A percentile compares a stretch with the other conserved stretches of the same genome.
Evolutionary conservation across 23 tunicate species (phyloP).

Genomic region (Corella eumyota): DNA sequence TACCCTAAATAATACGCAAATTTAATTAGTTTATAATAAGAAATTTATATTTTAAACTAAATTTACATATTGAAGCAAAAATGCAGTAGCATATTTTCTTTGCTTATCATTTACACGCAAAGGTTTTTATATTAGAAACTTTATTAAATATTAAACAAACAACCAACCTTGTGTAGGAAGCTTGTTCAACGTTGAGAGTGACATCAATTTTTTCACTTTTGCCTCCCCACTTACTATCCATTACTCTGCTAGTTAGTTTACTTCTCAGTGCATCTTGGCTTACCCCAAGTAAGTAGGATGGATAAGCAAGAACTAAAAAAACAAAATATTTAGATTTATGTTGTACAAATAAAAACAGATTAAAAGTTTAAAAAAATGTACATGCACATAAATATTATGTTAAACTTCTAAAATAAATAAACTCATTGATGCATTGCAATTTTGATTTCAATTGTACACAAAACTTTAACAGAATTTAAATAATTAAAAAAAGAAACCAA

Average conservation of each 20-base stretch:
- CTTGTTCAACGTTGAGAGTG: slow-evolving; percentile 87
- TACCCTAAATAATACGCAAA: too few species aligned
- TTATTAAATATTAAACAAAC: not conserved
- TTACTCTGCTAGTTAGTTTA: slow-evolving; percentile 75
- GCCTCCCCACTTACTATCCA: slow-evolving; percentile 98
- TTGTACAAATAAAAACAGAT: not conserved
- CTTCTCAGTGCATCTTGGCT: slow-evolving; percentile 43
- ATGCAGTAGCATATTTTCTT: too few species aligned
- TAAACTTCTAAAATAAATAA: not conserved
- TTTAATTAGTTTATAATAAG: too few species aligned
- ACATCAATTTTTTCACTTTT: slow-evolving; percentile 79
- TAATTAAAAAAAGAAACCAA: too few species aligned
- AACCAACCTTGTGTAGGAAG: slow-evolving; percentile 53
- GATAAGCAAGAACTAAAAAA: slow-evolving; percentile 69
- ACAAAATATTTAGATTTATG: not conserved
- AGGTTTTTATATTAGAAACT: not conserved
- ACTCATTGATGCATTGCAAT: too few species aligned
- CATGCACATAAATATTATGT: not conserved
- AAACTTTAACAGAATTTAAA: too few species aligned
- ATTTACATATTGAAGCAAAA: too few species aligned
- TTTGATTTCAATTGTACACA: too few species aligned
- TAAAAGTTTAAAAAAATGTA: not conserved
- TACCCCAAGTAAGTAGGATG: slow-evolving; percentile 85
- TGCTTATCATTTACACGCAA: too few species aligned
- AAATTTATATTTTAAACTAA: too few species aligned